Evolutionary conservation across 2,888 invertebrate genomes (phyloP), one percentile per base, ranked within the genome.

Genomic region (Tetragonula carbonaria): DNA sequence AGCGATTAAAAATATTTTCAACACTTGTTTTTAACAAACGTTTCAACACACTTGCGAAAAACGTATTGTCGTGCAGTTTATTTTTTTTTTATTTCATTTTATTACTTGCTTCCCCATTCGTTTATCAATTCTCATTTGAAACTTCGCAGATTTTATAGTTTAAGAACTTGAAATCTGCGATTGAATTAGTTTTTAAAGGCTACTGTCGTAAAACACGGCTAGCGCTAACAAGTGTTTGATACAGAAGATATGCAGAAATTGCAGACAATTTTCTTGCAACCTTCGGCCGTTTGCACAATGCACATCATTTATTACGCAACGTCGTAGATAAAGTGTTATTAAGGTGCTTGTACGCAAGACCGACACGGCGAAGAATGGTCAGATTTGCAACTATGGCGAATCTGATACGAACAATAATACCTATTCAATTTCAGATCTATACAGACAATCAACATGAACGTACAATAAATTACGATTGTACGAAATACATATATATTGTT

Each of bases 261-360:
- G 50, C 18, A 68, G 38, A 62, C 28, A 51, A 72, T 72, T 82
- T 75, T 66, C 74, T 38, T 16, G 59, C 55, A 74, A 66, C 57
- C 78, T 78, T 72, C n/a, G 8, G 11, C 28, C 33, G 21, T 38
- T 13, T 59, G 13, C 73, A 67, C 28, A 28, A 51, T 55, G 51
- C 38, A 65, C 16, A 59, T 57, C n/a, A 6, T 18, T 68, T 28
- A 51, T 83, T 76, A 73, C 59, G 50, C 55, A 82, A 82, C 62
- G 33, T 21, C 18, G 21, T 6, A 53, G 18, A 71, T 4, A 50
- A 74, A 14, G 33, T 6, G 53, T 8, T 55, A 53, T 72, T 45
- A 76, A 14, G 55, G 38, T 28, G 16, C 18, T 59, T 21, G n/a
- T 23, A 51, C 53, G 18, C 62, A 18, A 45, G 33, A 33, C 14